Evolutionary conservation across 2,888 invertebrate genomes (phyloP).

Genomic region (Lithosia quadra): DNA sequence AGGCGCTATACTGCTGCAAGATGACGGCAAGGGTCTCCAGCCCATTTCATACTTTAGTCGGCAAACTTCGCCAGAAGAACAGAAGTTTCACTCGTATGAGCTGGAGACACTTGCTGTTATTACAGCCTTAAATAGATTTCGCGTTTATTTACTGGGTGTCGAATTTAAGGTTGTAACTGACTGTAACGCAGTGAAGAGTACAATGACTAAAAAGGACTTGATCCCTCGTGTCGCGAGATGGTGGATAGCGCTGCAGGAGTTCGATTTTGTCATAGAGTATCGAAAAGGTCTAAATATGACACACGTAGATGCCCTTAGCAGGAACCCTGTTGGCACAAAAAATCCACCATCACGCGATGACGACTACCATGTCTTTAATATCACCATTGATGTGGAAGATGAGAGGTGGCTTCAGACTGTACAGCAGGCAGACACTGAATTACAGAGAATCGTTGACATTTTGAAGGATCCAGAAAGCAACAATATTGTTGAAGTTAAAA

Average conservation of each 20-base stretch:
- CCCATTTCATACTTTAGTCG: constrained; percentile 34
- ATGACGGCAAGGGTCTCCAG: too few relatives aligned
- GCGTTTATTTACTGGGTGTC: constrained; percentile 37
- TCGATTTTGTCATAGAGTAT: too few relatives aligned
- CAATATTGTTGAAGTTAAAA: too few relatives aligned
- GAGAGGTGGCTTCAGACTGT: constrained; percentile 36
- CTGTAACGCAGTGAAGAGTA: background rate
- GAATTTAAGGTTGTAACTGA: constrained; percentile 33
- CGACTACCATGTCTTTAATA: too few relatives aligned
- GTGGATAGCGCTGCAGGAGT: constrained; percentile 14
- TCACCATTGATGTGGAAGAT: too few relatives aligned
- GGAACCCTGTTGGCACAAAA: too few relatives aligned
- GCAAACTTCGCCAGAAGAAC: constrained; percentile 39
- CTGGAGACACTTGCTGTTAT: constrained; percentile 44
- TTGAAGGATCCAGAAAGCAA: constrained; percentile 22
- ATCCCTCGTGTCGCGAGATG: constrained; percentile 6
- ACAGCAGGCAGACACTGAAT: constrained; percentile 34
- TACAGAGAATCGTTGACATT: constrained; percentile 26
- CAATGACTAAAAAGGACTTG: background rate
- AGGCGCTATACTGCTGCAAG: constrained; percentile 8
- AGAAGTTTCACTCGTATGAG: constrained; percentile 40
- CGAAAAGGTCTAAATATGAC: too few relatives aligned
- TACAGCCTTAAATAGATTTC: constrained; percentile 30
- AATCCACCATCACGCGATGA: too few relatives aligned
- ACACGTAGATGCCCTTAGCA: too few relatives aligned